These are phyloP conservation scores for Drosophila tristis DNA, from an alignment of 1,140 invertebrate genomes.

Conservation along the genomic window DNA sequence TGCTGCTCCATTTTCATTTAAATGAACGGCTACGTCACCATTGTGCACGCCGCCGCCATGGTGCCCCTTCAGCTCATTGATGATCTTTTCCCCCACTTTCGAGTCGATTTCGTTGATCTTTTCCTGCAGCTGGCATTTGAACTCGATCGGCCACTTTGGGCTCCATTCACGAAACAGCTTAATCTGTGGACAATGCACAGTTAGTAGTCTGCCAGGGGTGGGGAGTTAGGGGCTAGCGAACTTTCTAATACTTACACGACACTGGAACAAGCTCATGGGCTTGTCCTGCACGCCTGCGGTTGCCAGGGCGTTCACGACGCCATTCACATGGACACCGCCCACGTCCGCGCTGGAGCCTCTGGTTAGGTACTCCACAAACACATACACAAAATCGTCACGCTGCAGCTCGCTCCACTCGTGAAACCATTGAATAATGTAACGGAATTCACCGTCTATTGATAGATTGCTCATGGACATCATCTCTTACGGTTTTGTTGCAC, in stretches of 20 bases:
- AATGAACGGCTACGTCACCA: slow-evolving; percentile 68
- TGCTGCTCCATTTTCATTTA: slow-evolving; percentile 73
- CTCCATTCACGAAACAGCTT: slow-evolving; percentile 95
- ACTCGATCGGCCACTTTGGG: slow-evolving; percentile 90
- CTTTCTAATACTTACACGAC: slow-evolving; percentile 87
- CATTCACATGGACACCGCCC: slow-evolving; percentile 87
- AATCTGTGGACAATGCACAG: slow-evolving; percentile 84
- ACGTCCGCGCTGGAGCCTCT: slow-evolving; percentile 83
- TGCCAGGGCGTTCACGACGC: slow-evolving; percentile 89
- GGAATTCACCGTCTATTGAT: slow-evolving; percentile 88
- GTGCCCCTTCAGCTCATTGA: slow-evolving; percentile 66
- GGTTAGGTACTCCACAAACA: slow-evolving; percentile 89
- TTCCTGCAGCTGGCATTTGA: slow-evolving; percentile 89
- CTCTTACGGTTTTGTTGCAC: slow-evolving; percentile 30
- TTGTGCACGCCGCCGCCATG: slow-evolving; percentile 62
- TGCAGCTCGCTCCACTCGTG: slow-evolving; percentile 95
- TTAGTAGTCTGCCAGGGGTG: slow-evolving; percentile 2
- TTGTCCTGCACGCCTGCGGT: slow-evolving; percentile 88
- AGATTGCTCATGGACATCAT: slow-evolving; percentile 79
- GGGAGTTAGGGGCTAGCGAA: not conserved
- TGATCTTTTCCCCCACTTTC: slow-evolving; percentile 89
- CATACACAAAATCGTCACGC: slow-evolving; percentile 91
- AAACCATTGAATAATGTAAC: slow-evolving; percentile 94
- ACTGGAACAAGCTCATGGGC: slow-evolving; percentile 94
- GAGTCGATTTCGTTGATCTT: slow-evolving; percentile 89